phyloP scores from a whole-genome alignment of 1,140 invertebrate genomes.

The Gryon sp. region DNA sequence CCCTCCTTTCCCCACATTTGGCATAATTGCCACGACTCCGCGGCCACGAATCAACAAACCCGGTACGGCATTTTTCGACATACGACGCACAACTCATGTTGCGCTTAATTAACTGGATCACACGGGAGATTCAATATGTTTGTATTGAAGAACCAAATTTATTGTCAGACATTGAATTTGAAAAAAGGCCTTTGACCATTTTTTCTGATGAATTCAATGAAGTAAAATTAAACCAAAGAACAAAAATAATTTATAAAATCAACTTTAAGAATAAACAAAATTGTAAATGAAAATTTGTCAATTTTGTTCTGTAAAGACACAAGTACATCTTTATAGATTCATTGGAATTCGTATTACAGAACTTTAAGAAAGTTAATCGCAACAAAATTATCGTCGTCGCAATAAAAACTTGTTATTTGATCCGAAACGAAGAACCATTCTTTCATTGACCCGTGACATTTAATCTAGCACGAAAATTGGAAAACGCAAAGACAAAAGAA shows the following conservation, averaged over 20 bases:
- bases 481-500: conserved; percentile 62
- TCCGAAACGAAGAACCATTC: conserved; percentile 37
- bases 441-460: conserved; percentile 63
- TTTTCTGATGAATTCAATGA: too few species aligned
- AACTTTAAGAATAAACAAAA: neutral
- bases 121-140: conserved; percentile 37
- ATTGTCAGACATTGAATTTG: neutral
- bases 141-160: conserved; percentile 9
- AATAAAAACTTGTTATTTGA: conserved; percentile 29
- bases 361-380: too few species aligned
- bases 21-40: conserved; percentile 52
- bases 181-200: too few species aligned
- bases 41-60: conserved; percentile 47
- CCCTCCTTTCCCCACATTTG: too few species aligned
- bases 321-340: too few species aligned
- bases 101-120: conserved; percentile 71
- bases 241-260: neutral
- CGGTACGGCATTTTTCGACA: conserved; percentile 59
- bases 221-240: too few species aligned
- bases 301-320: too few species aligned
- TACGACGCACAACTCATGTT: conserved; percentile 70
- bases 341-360: too few species aligned
- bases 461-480: conserved; percentile 64
- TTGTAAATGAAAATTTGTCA: too few species aligned
- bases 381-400: too few species aligned